Evolutionary conservation across 2,888 invertebrate species (phyloP), one percentile per base, ranked within the genome.

Genomic region (Chrysodeixis includens): DNA sequence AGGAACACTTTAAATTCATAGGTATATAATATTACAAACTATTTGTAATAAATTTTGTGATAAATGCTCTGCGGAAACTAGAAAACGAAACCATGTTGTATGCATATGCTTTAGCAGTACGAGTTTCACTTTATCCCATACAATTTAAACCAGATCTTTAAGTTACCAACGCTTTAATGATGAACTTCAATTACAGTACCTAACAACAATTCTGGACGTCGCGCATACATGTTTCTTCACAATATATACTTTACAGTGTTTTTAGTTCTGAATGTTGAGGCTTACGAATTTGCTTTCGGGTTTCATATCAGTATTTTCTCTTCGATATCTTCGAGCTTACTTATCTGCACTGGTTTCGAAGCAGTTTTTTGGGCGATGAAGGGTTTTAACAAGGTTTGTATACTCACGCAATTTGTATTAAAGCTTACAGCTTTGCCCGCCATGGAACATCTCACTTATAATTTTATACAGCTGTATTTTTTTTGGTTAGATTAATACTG

Each of bases 361-460:
- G 4, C 26, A 10, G n/a, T 57, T 57, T 30, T 30, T 7, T 57
- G 2, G 18, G 46, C 12, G 26, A 18, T 53, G 26, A 12, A 40
- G 30, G 40, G 20, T 14, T 22, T 30, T 10, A 46, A 58, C 12
- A 52, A 44, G 6, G 9, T n/a, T 10, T 8, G 18, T n/a, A 8
- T 74, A 90, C 92, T 91, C 66, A 93, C 93, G 83, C 87, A 88
- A 69, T 84, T 80, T 75, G 90, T 83, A 71, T 88, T 86, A 76
- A 91, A 91, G 89, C 85, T 92, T 81, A 92, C 90, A 85, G 86
- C 81, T 86, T 90, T 92, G 78, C 84, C 88, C 89, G 90, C 93
- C 93, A 93, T 93, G 76, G 88, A 88, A 79, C 76, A 54, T 63
- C 56, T 71, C 66, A 74, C 77, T 71, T 59, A 66, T 61, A 26